A percentile compares a stretch with the other conserved stretches of the same genome.
Evolutionary conservation across 2,888 invertebrate genomes (phyloP).

Genomic region (Synergus umbraculus): DNA sequence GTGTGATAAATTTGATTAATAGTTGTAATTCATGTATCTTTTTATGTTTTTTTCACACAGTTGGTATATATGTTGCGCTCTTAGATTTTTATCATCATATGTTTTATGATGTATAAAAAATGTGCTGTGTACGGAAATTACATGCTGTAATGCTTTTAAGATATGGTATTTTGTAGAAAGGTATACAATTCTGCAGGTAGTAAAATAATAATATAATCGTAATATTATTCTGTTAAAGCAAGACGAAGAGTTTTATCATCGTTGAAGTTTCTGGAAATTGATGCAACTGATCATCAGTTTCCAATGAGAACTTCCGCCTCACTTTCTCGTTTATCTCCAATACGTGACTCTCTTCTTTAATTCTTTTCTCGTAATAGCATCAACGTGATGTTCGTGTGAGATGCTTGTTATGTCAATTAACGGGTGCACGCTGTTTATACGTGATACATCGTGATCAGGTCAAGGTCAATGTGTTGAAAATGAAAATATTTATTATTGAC

Average conservation of each 20-base stretch:
- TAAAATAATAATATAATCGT: no score
- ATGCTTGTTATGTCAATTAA: constrained; percentile 16
- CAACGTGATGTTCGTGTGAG: neutral
- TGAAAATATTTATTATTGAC: neutral
- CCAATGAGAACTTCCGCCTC: neutral
- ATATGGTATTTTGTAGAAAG: neutral
- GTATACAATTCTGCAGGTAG: neutral
- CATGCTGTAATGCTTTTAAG: constrained; percentile 2
- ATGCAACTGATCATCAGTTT: neutral
- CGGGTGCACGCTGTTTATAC: constrained; percentile 6
- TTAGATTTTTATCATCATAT: constrained; percentile 20
- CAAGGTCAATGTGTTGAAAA: neutral
- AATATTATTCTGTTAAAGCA: no score
- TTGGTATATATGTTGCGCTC: neutral
- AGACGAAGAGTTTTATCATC: neutral
- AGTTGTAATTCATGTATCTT: constrained; percentile 12
- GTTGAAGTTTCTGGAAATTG: neutral
- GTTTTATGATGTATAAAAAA: constrained; percentile 28
- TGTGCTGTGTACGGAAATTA: constrained; percentile 23
- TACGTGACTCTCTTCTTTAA: constrained; percentile 13
- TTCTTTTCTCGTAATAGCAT: neutral
- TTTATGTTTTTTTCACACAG: constrained; percentile 13
- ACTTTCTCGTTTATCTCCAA: neutral
- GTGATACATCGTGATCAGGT: constrained; percentile 12
- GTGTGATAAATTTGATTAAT: constrained; percentile 23